Base-by-base conservation (phyloP, 2,797 vertebrate genomes). In the Sebastes vulpes region DNA sequence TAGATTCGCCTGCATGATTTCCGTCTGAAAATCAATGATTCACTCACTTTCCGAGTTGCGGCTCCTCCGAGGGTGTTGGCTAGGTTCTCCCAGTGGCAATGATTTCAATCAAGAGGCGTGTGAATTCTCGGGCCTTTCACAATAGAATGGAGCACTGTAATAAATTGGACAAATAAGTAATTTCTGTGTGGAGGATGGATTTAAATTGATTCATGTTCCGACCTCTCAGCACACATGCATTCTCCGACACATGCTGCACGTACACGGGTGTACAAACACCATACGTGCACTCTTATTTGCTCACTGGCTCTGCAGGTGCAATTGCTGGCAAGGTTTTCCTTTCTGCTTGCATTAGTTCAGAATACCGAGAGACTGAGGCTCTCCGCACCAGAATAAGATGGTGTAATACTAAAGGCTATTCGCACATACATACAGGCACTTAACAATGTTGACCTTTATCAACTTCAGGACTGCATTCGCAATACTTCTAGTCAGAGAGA, bases 161-260 rank as follows among this genome's bases (percentile, higher is more conserved):
- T 94, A 91, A 90, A 95, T 94, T 93, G 90, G 78, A 93, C 93
- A 96, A 95, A 96, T 93, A 90, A 92, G 89, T 93, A 8, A 94
- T 94, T 95, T 95, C 87, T 95, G 72, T 87, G 64, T 38, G 54
- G 90, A 85, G 86, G 89, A 93, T 89, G 81, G 83, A 87, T 93
- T 89, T 85, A 86, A 95, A 96, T 95, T 77, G 91, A 95, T 93
- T 91, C 77, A 79, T 78, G 82, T 89, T 72, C 82, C 29, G 59
- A 91, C 86, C 79, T 79, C 79, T 80, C 14, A 3, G 54, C 65
- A 32, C 80, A 53, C 63, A 48, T 31, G 8, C 75, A 16, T 77
- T 73, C 54, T 56, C 28, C 66, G 71, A 85, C 58, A 35, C 75
- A 52, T 32, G 76, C 75, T 59, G 74, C 53, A 25, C 8, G 25